These are phyloP conservation scores for Trilocha varians DNA, from an alignment of 2,888 invertebrate species.

Conservation along the genomic window DNA sequence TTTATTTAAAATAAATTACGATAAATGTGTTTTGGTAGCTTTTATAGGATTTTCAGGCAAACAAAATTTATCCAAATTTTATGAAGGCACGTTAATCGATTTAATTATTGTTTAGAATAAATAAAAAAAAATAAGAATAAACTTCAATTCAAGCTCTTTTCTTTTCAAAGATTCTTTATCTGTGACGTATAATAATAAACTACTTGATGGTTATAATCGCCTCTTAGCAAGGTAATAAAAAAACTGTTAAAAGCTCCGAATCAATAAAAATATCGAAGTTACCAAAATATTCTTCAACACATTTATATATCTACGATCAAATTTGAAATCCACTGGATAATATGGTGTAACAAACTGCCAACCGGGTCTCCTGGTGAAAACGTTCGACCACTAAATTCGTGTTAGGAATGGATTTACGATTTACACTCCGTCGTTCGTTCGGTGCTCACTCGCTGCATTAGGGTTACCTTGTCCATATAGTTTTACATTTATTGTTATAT, in stretches of 20 bases:
- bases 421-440: constrained; percentile 19
- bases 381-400: constrained; percentile 43
- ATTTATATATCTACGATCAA: neutral
- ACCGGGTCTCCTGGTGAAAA: constrained; percentile 22
- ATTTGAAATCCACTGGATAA: constrained; percentile 26
- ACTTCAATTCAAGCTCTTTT: no score
- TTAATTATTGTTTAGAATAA: no score
- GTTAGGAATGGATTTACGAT: constrained; percentile 65
- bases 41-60: no score
- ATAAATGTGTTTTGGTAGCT: neutral
- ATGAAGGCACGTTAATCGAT: no score
- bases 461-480: neutral
- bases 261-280: neutral
- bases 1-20: neutral
- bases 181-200: no score
- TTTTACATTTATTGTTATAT: no score
- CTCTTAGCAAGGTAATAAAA: no score
- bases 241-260: no score
- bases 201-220: neutral
- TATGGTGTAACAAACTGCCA: constrained; percentile 40
- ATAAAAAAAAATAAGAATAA: no score
- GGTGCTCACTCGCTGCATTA: constrained; percentile 10
- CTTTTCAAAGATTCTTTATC: no score
- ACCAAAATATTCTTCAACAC: neutral
- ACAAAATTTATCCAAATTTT: no score